These are phyloP conservation scores for Triops longicaudatus DNA, from an alignment of 1,140 invertebrate genomes.

Conservation along the genomic window DNA sequence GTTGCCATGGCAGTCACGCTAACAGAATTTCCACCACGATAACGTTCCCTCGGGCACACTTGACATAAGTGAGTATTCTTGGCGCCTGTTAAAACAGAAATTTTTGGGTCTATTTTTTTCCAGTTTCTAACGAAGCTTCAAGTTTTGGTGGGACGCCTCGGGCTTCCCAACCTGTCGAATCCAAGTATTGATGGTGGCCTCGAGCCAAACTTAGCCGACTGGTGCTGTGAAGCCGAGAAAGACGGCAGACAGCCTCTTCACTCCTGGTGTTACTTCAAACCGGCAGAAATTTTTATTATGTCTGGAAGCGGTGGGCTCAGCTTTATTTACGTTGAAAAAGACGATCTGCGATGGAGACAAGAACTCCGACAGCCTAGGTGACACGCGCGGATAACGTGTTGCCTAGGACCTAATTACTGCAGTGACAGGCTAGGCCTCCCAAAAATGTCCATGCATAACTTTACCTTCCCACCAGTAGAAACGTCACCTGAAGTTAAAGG, in stretches of 20 bases:
- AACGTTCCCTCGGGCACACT: neutral
- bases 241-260: conserved; percentile 3
- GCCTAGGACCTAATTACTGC: neutral
- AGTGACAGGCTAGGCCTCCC: neutral
- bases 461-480: neutral
- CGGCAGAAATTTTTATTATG: neutral
- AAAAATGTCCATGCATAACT: neutral
- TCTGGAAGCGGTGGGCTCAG: neutral
- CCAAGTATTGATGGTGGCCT: conserved; percentile 11
- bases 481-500: too few species aligned
- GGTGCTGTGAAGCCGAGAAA: neutral
- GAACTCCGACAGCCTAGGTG: neutral
- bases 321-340: neutral
- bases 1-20: neutral
- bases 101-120: neutral
- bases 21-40: neutral
- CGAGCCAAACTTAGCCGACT: neutral
- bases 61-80: neutral
- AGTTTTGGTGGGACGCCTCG: neutral
- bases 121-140: neutral
- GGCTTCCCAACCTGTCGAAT: conserved; percentile 8
- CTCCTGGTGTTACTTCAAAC: neutral
- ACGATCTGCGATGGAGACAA: neutral
- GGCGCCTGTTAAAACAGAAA: neutral
- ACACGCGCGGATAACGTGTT: neutral